Conservation (phyloP, 2,113 vertebrate species). For the Alligator sinensis region DNA sequence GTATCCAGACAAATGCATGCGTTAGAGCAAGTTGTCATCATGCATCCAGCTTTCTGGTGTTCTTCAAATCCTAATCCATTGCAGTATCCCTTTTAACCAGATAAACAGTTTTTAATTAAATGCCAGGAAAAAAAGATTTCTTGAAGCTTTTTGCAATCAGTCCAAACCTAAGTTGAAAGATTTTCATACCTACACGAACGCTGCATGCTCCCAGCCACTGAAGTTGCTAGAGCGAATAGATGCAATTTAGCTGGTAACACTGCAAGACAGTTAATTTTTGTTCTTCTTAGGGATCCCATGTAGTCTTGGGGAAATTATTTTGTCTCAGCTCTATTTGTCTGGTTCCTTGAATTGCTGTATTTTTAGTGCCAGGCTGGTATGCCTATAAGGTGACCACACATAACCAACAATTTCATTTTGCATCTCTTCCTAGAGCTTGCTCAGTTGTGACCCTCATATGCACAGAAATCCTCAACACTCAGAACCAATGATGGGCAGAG, state of each 20-base stretch:
- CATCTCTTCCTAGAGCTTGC: not conserved
- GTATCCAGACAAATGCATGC: not conserved
- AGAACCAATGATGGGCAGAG: not conserved
- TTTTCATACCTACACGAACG: not conserved
- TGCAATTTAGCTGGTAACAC: not conserved
- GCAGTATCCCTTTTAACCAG: not conserved
- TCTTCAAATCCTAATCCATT: not conserved
- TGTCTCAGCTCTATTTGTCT: not conserved
- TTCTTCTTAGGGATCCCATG: not conserved
- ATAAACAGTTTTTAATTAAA: not conserved
- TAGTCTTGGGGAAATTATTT: not conserved
- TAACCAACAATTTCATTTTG: not conserved
- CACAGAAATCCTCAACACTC: not conserved
- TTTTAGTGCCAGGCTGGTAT: not conserved
- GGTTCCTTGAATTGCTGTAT: not conserved
- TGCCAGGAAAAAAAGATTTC: not conserved
- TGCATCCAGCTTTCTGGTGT: not conserved
- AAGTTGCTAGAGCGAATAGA: not conserved
- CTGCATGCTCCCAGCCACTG: not conserved
- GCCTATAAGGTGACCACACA: not conserved
- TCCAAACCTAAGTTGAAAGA: not conserved
- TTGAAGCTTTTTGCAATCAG: not conserved
- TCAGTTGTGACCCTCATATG: not conserved
- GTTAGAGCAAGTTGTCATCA: not conserved
- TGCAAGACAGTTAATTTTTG: not conserved